Evolutionary conservation across 2,797 vertebrate genomes (phyloP), one percentile per base, ranked within the genome.

Genomic region (Malurus leucopterus): DNA sequence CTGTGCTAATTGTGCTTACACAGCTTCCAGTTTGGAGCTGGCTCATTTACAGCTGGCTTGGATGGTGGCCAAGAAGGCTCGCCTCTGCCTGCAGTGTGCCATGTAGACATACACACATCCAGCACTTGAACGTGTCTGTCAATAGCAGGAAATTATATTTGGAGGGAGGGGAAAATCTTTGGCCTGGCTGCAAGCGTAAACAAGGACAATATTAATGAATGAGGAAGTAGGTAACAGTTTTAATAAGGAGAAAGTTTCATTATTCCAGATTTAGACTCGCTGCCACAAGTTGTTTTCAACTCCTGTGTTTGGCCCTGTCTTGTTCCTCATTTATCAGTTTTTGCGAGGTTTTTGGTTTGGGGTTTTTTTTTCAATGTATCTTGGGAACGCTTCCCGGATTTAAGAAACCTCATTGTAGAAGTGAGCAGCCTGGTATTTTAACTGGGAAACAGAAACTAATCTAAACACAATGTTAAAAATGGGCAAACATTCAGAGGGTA

Each of bases 1-100:
- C 93, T 95, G 93, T 89, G 93, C 89, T 95, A 92, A 95, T 95
- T 95, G 92, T 95, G 95, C 95, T 93, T 95, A 89, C 92, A 93
- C 92, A 92, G 95, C 93, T 95, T 95, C 88, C 93, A 89, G 95
- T 94, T 95, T 92, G 89, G 88, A 95, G 92, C 93, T 95, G 95
- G 95, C 95, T 95, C 91, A 62, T 95, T 95, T 95, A 94, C 93
- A 93, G 88, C 91, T 93, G 93, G 74, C 89, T 92, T 95, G 95
- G 92, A 73, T 70, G 63, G 74, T 75, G 86, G 89, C 95, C 95
- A 93, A 11, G 83, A 84, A 92, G 91, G 77, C 80, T 95, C 6
- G 88, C 91, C 92, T 82, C 74, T 81, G 93, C 91, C 91, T 95
- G 93, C 86, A 82, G 61, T 92, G 1, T 86, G 80, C 92, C 86